phyloP scores from a whole-genome alignment of 1,140 invertebrate genomes.

The Drosophila orosa region DNA sequence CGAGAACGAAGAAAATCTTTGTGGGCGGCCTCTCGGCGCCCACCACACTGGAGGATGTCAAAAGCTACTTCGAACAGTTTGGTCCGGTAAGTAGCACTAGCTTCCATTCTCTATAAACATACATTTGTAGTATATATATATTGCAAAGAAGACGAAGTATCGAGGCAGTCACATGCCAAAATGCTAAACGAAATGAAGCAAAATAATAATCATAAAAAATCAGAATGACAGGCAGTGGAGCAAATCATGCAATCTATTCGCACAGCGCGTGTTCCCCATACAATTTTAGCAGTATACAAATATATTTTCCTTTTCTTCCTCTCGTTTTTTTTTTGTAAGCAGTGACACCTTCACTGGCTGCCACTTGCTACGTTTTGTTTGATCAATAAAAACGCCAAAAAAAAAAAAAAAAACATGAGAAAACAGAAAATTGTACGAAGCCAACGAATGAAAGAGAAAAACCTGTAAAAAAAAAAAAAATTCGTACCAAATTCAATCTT shows the following conservation, averaged over 20 bases:
- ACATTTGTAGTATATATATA: not conserved
- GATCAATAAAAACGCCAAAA: slow-evolving; percentile 83
- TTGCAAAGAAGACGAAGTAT: not conserved
- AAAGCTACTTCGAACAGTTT: slow-evolving; percentile 99
- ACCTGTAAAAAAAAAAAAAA: slow-evolving; percentile 31
- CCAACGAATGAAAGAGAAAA: slow-evolving; percentile 28
- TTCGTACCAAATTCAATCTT: slow-evolving; percentile 81
- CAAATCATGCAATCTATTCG: slow-evolving; percentile 78
- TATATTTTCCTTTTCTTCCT: slow-evolving; percentile 8
- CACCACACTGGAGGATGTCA: slow-evolving; percentile 99
- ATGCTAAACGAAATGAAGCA: slow-evolving; percentile 58
- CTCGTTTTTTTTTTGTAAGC: slow-evolving; percentile 54
- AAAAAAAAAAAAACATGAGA: slow-evolving; percentile 14
- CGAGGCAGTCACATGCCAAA: slow-evolving; percentile 43
- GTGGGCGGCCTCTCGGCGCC: slow-evolving; percentile 99
- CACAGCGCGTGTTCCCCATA: slow-evolving; percentile 42
- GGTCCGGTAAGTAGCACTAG: slow-evolving; percentile 94
- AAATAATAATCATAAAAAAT: slow-evolving; percentile 73
- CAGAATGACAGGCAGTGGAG: slow-evolving; percentile 71
- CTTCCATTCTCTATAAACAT: not conserved
- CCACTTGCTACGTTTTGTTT: slow-evolving; percentile 82
- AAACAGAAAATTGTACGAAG: slow-evolving; percentile 18
- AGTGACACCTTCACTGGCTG: slow-evolving; percentile 81
- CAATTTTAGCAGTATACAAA: slow-evolving; percentile 20
- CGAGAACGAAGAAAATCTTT: slow-evolving; percentile 99